These are phyloP conservation scores for Drosophila differens DNA, from an alignment of 2,888 invertebrate species.

Conservation along the genomic window DNA sequence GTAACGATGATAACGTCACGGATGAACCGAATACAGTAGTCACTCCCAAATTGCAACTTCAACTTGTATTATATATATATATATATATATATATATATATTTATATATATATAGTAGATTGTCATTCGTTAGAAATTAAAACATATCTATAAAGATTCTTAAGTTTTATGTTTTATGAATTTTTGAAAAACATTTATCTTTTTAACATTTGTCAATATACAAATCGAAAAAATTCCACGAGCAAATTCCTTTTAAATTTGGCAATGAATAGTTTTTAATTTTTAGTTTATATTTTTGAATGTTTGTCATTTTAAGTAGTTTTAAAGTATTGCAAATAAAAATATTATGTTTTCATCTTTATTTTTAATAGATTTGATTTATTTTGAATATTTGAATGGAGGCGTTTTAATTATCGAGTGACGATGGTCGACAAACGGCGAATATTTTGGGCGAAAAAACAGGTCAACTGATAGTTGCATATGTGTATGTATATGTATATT, in stretches of 20 bases:
- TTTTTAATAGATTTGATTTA: not conserved
- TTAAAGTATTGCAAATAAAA: not conserved
- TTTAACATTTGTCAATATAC: not conserved
- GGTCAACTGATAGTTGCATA: constrained; percentile 19
- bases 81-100: too few relatives aligned
- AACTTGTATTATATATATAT: not conserved
- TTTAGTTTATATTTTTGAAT: too few relatives aligned
- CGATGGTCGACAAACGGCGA: constrained; percentile 12
- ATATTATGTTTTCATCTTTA: not conserved
- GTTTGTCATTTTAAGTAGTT: not conserved
- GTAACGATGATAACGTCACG: not conserved
- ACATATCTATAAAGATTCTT: not conserved
- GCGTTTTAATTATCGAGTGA: not conserved
- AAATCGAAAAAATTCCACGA: not conserved
- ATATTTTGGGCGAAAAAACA: constrained; percentile 21
- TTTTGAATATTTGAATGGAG: not conserved
- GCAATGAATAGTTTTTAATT: not conserved
- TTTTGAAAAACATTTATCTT: not conserved
- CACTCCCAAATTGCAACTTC: not conserved
- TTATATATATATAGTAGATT: not conserved
- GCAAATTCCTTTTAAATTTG: not conserved
- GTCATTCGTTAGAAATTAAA: not conserved
- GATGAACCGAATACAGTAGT: not conserved
- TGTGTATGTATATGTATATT: not conserved
- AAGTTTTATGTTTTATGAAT: not conserved